Evolutionary conservation across 2,888 invertebrate species (phyloP).

Genomic region (Morpho helenor): DNA sequence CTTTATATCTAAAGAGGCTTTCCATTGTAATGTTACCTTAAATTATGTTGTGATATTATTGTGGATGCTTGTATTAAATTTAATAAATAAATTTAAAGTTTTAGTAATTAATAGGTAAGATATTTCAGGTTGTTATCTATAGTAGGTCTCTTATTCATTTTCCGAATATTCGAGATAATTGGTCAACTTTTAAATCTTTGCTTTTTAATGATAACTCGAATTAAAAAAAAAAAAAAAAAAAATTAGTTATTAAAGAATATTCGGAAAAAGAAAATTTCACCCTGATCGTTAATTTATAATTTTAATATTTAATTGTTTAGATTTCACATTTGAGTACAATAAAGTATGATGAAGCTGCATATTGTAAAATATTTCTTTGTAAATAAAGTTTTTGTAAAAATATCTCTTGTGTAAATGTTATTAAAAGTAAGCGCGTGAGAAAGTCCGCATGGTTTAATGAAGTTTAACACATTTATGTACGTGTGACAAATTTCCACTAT

Average conservation of each 20-base stretch:
- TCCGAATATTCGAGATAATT: conserved; percentile 1
- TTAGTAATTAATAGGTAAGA: conserved; percentile 17
- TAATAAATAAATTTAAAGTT: conserved; percentile 31
- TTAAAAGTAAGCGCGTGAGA: conserved; percentile 4
- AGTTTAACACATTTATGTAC: neutral
- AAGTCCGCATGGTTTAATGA: neutral
- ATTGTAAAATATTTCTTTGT: conserved; percentile 74
- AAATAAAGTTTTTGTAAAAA: conserved; percentile 66
- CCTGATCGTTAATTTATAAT: conserved; percentile 6
- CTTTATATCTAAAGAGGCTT: conserved; percentile 52
- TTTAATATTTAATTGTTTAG: conserved; percentile 2
- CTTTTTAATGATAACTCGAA: neutral
- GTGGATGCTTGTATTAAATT: conserved; percentile 47
- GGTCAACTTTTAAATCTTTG: neutral
- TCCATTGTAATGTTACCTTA: conserved; percentile 62
- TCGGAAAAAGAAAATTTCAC: neutral
- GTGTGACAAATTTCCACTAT: conserved; percentile 1
- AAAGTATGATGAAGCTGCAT: conserved; percentile 26
- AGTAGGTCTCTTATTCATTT: conserved; percentile 4
- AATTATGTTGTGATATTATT: conserved; percentile 75
- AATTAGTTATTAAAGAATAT: neutral
- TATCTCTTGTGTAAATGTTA: conserved; percentile 5
- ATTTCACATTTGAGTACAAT: conserved; percentile 24
- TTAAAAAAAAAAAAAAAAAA: no score
- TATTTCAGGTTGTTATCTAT: conserved; percentile 16